Evolutionary conservation across 2,797 vertebrate genomes (phyloP).

Genomic region (Acanthiza pusilla): DNA sequence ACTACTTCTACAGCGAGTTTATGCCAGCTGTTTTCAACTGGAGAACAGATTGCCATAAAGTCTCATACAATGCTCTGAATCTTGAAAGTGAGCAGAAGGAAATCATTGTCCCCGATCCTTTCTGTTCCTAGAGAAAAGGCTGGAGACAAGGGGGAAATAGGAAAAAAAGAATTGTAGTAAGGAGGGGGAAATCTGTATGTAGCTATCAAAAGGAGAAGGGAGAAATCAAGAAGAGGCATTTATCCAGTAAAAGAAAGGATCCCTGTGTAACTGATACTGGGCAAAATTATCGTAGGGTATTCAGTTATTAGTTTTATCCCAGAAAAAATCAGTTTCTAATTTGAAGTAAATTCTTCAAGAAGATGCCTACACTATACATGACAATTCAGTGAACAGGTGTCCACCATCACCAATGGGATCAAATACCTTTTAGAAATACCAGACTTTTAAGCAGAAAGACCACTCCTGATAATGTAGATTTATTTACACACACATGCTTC

Average conservation of each 20-base stretch:
- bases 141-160: neutral
- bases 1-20: neutral
- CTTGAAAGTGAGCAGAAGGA: neutral
- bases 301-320: neutral
- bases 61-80: neutral
- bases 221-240: neutral
- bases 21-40: slow-evolving; percentile 8
- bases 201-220: neutral
- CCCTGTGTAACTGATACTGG: neutral
- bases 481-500: neutral
- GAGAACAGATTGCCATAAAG: slow-evolving; percentile 18
- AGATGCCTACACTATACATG: neutral
- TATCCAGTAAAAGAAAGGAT: neutral
- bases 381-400: neutral
- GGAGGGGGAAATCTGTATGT: neutral
- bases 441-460: neutral
- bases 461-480: neutral
- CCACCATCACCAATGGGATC: neutral
- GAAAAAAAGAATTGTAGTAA: neutral
- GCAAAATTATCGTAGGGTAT: neutral
- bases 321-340: neutral
- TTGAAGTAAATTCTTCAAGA: neutral
- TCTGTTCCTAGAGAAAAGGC: neutral
- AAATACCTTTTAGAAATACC: neutral
- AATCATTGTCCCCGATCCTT: neutral